phyloP scores from a whole-genome alignment of 2,797 vertebrate species.

The Cyprinodon diabolis region DNA sequence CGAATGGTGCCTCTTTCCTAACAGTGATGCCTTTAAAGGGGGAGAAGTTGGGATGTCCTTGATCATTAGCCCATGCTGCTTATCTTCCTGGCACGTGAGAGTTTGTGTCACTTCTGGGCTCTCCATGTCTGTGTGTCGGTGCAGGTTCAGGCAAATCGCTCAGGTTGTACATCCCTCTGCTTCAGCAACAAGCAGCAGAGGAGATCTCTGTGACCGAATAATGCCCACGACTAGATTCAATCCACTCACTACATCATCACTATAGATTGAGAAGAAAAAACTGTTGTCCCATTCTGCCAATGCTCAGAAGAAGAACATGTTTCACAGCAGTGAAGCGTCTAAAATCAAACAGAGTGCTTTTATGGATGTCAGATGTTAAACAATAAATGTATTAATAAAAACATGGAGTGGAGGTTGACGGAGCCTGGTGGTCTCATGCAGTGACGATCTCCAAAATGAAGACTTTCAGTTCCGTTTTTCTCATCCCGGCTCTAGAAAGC shows the following conservation, averaged over 20 bases:
- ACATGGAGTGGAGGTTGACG: slow-evolving; percentile 5
- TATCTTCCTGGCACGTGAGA: slow-evolving; percentile 41
- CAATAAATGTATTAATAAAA: slow-evolving; percentile 14
- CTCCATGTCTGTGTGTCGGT: slow-evolving; percentile 60
- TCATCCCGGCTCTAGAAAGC: slow-evolving; percentile 18
- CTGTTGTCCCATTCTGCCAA: slow-evolving; percentile 9
- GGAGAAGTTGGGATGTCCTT: slow-evolving; percentile 41
- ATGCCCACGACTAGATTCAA: slow-evolving; percentile 34
- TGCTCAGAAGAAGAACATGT: slow-evolving; percentile 23
- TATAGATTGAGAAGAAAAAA: slow-evolving; percentile 41
- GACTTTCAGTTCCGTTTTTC: slow-evolving; percentile 45
- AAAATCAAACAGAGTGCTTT: slow-evolving; percentile 26
- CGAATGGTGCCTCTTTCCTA: slow-evolving; percentile 82
- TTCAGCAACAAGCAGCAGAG: slow-evolving; percentile 44
- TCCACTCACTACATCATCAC: slow-evolving; percentile 57
- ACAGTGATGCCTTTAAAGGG: slow-evolving; percentile 56
- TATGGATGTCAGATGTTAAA: slow-evolving; percentile 21
- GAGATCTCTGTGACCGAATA: slow-evolving; percentile 50
- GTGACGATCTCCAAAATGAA: slow-evolving; percentile 56
- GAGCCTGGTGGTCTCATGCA: slow-evolving; percentile 11
- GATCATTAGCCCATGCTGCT: slow-evolving; percentile 33
- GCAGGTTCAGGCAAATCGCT: slow-evolving; percentile 66
- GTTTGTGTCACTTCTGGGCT: slow-evolving; percentile 52
- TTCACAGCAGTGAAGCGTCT: slow-evolving; percentile 37
- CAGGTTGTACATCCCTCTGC: slow-evolving; percentile 80